These are phyloP conservation scores for Euplagia quadripunctaria DNA, from an alignment of 2,888 invertebrate species.

Conservation along the genomic window DNA sequence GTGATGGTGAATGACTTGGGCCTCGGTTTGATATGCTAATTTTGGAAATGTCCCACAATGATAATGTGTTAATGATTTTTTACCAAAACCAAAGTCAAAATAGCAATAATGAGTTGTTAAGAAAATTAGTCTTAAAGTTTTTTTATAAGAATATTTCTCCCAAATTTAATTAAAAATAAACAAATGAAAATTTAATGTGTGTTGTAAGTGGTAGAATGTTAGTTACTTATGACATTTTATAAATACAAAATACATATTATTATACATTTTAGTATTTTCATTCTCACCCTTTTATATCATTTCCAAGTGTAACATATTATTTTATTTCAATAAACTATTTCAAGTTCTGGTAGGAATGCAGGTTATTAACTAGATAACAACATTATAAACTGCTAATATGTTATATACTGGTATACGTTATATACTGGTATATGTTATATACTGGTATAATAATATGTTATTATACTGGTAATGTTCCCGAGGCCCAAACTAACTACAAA, in stretches of 20 bases:
- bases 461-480: constrained; percentile 14
- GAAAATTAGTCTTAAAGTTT: background rate
- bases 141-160: background rate
- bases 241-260: background rate
- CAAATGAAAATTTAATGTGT: background rate
- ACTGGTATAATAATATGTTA: too few species aligned
- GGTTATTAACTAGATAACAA: background rate
- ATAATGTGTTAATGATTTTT: background rate
- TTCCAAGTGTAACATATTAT: background rate
- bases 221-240: background rate
- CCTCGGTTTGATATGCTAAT: constrained; percentile 8
- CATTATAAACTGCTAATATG: background rate
- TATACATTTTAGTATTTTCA: background rate
- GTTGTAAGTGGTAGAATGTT: background rate
- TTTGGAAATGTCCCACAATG: background rate
- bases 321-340: too few species aligned
- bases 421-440: too few species aligned
- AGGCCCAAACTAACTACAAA: constrained; percentile 44
- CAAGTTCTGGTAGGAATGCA: background rate
- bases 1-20: constrained; percentile 20
- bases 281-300: background rate
- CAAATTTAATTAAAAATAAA: background rate
- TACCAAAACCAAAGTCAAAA: background rate
- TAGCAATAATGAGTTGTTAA: background rate
- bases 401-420: too few species aligned